phyloP scores from a whole-genome alignment of 2,888 invertebrate species.

The Stictocephala bisonia region DNA sequence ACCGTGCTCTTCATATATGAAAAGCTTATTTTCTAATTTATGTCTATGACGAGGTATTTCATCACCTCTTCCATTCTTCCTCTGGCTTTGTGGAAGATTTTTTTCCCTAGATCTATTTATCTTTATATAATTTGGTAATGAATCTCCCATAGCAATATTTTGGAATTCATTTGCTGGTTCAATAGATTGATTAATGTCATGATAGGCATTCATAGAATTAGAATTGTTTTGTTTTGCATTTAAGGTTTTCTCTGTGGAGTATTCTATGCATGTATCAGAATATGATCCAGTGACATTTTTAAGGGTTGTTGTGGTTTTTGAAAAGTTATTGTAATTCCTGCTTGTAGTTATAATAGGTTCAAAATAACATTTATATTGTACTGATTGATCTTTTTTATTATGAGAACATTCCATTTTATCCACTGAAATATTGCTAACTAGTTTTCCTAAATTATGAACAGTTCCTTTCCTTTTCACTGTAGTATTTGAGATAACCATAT shows the following conservation, averaged over 20 bases:
- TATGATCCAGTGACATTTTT: neutral
- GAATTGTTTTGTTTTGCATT: neutral
- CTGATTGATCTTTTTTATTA: neutral
- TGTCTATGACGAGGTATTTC: no score
- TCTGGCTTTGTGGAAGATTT: neutral
- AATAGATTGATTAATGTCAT: no score
- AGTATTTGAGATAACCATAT: no score
- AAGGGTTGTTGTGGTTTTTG: neutral
- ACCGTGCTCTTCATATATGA: no score
- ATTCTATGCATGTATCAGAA: conserved; percentile 16
- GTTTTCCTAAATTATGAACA: conserved; percentile 14
- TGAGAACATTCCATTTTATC: conserved; percentile 4
- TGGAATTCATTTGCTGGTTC: no score
- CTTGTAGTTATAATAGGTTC: neutral
- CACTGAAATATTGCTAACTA: conserved; percentile 35
- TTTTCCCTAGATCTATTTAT: neutral
- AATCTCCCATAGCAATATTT: no score
- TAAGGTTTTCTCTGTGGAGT: neutral
- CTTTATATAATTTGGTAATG: neutral
- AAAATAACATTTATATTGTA: conserved; percentile 27
- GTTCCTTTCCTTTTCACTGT: conserved; percentile 17
- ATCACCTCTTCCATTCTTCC: conserved; percentile 2
- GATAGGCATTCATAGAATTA: neutral
- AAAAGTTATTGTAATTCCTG: conserved; percentile 8
- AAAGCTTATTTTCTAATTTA: no score